A percentile compares a stretch with the other conserved stretches of the same genome.
Evolutionary conservation across 2,113 vertebrate genomes (phyloP).

Genomic region (Pimephales promelas): DNA sequence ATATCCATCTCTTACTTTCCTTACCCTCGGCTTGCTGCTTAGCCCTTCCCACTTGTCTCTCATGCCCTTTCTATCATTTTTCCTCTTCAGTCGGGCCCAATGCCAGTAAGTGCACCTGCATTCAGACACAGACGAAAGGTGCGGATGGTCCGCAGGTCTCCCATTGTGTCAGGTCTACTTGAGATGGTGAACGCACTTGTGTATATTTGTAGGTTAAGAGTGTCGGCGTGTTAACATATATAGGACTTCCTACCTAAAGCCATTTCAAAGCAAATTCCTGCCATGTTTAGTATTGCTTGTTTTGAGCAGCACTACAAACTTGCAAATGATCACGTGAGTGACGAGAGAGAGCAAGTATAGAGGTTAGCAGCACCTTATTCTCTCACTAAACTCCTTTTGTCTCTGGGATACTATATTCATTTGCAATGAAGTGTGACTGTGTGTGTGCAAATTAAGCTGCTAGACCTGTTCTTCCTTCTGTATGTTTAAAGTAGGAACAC

Average conservation of each 20-base stretch:
- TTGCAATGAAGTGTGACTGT: conserved; percentile 13
- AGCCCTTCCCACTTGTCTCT: conserved; percentile 4
- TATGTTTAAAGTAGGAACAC: conserved; percentile 10
- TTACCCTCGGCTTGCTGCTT: conserved; percentile 18
- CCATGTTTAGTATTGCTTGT: conserved; percentile 43
- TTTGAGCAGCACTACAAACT: conserved; percentile 16
- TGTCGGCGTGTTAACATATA: conserved; percentile 28
- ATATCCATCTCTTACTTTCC: conserved; percentile 37
- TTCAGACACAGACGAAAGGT: conserved; percentile 4
- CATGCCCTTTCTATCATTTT: background rate
- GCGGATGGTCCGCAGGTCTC: conserved; percentile 16
- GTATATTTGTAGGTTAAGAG: background rate
- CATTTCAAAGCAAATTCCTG: conserved; percentile 35
- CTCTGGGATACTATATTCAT: conserved; percentile 59
- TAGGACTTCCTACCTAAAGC: conserved; percentile 29
- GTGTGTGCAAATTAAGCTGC: conserved; percentile 32
- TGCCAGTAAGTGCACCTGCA: conserved; percentile 42
- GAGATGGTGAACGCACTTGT: conserved; percentile 13
- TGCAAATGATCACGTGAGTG: conserved; percentile 27
- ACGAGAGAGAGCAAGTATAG: background rate
- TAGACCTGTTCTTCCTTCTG: conserved; percentile 3
- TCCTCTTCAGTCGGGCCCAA: conserved; percentile 39
- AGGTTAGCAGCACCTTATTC: conserved; percentile 4
- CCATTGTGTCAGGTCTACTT: conserved; percentile 17
- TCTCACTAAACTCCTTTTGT: conserved; percentile 40